phyloP scores from a whole-genome alignment of 2,888 invertebrate genomes.

The Eupithecia inturbata region DNA sequence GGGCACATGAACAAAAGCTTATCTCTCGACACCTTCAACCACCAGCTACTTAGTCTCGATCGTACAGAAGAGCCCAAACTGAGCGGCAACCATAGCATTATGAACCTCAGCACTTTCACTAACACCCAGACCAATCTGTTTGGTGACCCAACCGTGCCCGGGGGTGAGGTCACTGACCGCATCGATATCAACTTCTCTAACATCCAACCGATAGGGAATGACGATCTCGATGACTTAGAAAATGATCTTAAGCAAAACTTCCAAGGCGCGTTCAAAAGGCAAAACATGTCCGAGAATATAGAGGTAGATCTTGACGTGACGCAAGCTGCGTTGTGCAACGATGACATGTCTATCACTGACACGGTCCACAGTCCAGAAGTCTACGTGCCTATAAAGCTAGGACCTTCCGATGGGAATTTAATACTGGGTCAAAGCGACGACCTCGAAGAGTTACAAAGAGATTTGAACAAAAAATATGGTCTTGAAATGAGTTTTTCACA shows the following conservation, averaged over 20 bases:
- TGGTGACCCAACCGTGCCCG: conserved; percentile 60
- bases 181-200: conserved; percentile 71
- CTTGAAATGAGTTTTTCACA: conserved; percentile 19
- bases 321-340: background rate
- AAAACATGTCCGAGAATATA: conserved; percentile 7
- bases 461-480: conserved; percentile 55
- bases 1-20: conserved; percentile 49
- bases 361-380: conserved; percentile 8
- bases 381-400: background rate
- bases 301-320: background rate
- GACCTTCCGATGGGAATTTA: background rate
- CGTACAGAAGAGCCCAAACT: conserved; percentile 57
- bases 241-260: conserved; percentile 58
- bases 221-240: conserved; percentile 72
- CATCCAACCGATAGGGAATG: conserved; percentile 57
- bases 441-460: conserved; percentile 69
- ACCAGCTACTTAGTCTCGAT: conserved; percentile 62
- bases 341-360: conserved; percentile 17
- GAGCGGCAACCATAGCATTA: conserved; percentile 56
- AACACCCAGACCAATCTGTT: conserved; percentile 68
- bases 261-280: conserved; percentile 4
- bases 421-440: conserved; percentile 59
- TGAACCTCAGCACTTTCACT: conserved; percentile 67
- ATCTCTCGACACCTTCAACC: conserved; percentile 61
- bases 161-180: conserved; percentile 61